phyloP scores from a whole-genome alignment of 2,113 vertebrate genomes.

The Tetraodon nigroviridis region DNA sequence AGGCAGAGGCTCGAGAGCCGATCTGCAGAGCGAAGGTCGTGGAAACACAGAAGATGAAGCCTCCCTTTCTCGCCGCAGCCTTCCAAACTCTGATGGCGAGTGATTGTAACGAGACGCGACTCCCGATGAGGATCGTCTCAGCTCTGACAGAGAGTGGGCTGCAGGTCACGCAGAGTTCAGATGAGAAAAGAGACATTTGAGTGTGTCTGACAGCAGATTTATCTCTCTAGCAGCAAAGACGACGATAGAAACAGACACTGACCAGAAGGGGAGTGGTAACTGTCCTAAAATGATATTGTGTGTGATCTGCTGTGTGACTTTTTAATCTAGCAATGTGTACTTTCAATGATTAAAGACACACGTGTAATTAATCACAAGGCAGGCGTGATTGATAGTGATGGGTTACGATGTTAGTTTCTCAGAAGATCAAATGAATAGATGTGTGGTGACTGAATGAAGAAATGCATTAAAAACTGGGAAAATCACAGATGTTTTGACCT shows the following conservation, averaged over 20 bases:
- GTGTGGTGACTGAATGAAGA: too few relatives aligned
- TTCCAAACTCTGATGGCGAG: background rate
- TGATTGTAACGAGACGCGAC: background rate
- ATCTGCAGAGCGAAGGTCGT: too few relatives aligned
- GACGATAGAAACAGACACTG: background rate
- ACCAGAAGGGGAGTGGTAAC: background rate
- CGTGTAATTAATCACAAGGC: too few relatives aligned
- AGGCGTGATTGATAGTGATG: too few relatives aligned
- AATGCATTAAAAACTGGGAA: too few relatives aligned
- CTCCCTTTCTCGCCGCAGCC: background rate
- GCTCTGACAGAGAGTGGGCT: background rate
- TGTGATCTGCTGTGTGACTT: too few relatives aligned
- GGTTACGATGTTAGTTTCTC: too few relatives aligned
- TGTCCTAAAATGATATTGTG: background rate
- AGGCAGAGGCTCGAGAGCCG: too few relatives aligned
- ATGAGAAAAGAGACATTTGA: conserved; percentile 4
- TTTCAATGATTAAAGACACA: too few relatives aligned
- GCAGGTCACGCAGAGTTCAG: background rate
- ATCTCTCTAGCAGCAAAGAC: background rate
- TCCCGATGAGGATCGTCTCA: background rate
- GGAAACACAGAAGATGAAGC: background rate
- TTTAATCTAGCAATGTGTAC: too few relatives aligned
- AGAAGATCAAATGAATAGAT: too few relatives aligned
- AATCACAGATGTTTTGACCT: too few relatives aligned
- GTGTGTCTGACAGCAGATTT: background rate